phyloP scores from a whole-genome alignment of 2,797 vertebrate species.

The Semotilus atromaculatus region DNA sequence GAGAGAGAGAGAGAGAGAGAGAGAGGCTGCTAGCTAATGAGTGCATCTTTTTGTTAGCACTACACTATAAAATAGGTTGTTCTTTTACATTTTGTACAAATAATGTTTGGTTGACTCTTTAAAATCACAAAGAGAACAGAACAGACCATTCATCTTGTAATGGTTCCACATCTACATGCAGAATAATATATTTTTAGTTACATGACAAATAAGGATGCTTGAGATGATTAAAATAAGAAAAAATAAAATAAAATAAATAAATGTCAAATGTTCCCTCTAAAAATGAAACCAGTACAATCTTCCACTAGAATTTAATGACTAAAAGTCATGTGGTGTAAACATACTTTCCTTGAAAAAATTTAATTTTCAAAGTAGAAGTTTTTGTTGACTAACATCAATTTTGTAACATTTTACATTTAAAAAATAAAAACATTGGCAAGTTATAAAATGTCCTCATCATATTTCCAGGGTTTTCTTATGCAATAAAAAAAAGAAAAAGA shows the following conservation, averaged over 20 bases:
- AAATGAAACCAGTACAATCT: background rate
- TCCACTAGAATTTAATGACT: background rate
- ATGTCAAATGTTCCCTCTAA: too few relatives aligned
- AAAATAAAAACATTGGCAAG: too few relatives aligned
- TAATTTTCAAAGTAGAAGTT: too few relatives aligned
- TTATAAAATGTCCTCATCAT: too few relatives aligned
- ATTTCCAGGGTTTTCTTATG: too few relatives aligned
- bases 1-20: too few relatives aligned
- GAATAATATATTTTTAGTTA: background rate
- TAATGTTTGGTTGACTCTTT: constrained; percentile 11
- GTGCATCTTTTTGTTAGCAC: constrained; percentile 7
- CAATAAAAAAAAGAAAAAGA: too few relatives aligned
- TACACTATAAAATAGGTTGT: constrained; percentile 5
- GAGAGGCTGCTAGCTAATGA: background rate
- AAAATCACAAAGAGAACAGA: constrained; percentile 5
- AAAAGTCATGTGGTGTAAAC: background rate
- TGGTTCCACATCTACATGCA: background rate
- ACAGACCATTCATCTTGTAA: constrained; percentile 2
- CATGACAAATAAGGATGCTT: background rate
- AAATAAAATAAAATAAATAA: background rate
- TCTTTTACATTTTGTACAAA: background rate
- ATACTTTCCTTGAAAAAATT: background rate
- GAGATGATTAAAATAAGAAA: background rate
- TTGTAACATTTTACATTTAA: background rate
- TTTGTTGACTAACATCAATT: too few relatives aligned